Evolutionary conservation across 2,797 vertebrate species (phyloP).

Genomic region (Lithobates pipiens): DNA sequence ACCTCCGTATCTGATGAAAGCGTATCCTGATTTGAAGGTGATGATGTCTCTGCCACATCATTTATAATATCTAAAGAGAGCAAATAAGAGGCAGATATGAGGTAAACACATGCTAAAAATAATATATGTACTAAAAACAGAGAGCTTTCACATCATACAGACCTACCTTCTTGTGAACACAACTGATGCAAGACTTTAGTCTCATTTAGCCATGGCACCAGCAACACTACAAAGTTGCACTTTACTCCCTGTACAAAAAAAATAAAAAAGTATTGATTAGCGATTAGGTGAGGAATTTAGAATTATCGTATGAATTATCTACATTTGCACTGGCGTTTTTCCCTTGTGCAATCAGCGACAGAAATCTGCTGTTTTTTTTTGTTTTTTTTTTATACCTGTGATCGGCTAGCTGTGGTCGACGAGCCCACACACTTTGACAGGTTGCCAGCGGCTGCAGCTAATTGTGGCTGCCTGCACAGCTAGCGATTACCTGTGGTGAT

Average conservation of each 20-base stretch:
- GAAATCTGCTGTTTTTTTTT: too few relatives aligned
- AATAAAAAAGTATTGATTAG: background rate
- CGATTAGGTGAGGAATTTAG: background rate
- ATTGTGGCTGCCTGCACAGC: too few relatives aligned
- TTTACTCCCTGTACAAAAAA: slow-evolving; percentile 33
- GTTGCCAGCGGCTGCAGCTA: too few relatives aligned
- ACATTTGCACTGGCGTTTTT: background rate
- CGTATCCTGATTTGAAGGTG: background rate
- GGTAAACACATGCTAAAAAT: too few relatives aligned
- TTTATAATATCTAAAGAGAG: background rate
- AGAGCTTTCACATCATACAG: background rate
- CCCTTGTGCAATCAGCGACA: background rate
- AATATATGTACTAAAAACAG: background rate
- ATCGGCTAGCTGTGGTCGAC: too few relatives aligned
- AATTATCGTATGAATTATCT: background rate
- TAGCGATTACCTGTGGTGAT: too few relatives aligned
- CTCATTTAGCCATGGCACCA: slow-evolving; percentile 38
- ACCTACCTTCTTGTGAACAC: slow-evolving; percentile 58
- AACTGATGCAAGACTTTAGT: slow-evolving; percentile 43
- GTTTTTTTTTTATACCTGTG: too few relatives aligned
- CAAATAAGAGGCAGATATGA: background rate
- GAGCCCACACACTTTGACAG: too few relatives aligned
- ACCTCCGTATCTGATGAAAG: slow-evolving; percentile 8
- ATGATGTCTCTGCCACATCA: background rate
- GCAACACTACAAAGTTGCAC: slow-evolving; percentile 33